phyloP scores from a whole-genome alignment of 2,888 invertebrate species.

The Melinopterus prodromus region DNA sequence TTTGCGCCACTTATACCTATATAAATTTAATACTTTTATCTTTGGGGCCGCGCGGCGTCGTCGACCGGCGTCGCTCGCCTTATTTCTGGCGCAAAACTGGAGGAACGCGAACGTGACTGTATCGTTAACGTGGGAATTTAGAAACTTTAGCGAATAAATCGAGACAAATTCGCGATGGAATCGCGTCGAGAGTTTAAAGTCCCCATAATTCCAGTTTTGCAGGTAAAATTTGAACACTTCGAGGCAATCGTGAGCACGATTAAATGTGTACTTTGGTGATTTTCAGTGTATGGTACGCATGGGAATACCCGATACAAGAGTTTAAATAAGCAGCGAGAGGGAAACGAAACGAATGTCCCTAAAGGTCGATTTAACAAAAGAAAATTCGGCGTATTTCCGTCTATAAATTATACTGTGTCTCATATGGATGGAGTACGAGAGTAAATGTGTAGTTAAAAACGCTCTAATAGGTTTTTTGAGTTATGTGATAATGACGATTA shows the following conservation, averaged over 20 bases:
- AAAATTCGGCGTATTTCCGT: too few species aligned
- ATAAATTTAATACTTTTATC: slow-evolving; percentile 29
- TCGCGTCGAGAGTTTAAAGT: slow-evolving; percentile 4
- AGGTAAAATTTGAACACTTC: neutral
- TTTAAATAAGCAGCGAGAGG: too few species aligned
- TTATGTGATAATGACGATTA: too few species aligned
- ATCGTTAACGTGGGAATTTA: slow-evolving; percentile 4
- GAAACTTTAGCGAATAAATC: slow-evolving; percentile 4
- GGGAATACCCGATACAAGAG: neutral
- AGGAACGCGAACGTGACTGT: neutral
- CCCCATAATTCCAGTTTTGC: neutral
- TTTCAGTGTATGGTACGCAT: neutral
- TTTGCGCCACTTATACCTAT: neutral
- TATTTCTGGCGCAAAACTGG: neutral
- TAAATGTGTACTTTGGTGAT: neutral
- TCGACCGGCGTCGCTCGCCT: neutral
- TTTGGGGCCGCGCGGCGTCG: neutral
- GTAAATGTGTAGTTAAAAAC: too few species aligned
- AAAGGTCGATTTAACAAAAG: too few species aligned
- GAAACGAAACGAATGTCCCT: too few species aligned
- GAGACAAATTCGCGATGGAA: neutral
- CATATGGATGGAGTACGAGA: too few species aligned
- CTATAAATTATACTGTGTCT: too few species aligned
- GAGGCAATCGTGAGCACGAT: neutral
- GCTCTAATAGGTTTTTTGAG: too few species aligned